A percentile compares a stretch with the other conserved stretches of the same genome.
Evolutionary conservation across 2,888 invertebrate species (phyloP).

Genomic region (Tenthredo livida): DNA sequence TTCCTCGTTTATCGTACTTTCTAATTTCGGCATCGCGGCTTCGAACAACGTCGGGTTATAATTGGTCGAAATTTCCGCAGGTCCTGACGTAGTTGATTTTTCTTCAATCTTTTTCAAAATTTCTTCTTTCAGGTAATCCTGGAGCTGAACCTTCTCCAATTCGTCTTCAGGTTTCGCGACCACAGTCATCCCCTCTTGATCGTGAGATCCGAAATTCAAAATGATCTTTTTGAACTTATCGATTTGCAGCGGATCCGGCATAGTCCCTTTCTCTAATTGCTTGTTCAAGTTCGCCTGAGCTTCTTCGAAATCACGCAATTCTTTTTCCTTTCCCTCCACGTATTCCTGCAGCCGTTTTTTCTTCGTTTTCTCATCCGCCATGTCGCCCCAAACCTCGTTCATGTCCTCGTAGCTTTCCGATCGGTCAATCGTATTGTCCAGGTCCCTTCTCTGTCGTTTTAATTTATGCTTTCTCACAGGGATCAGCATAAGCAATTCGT

Average conservation of each 20-base stretch:
- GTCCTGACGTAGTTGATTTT: background rate
- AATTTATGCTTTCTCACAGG: conserved; percentile 54
- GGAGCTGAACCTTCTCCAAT: background rate
- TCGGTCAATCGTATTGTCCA: conserved; percentile 34
- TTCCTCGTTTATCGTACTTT: conserved; percentile 63
- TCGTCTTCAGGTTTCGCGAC: background rate
- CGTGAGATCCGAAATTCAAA: conserved; percentile 18
- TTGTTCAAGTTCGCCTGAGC: conserved; percentile 31
- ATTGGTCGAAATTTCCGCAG: background rate
- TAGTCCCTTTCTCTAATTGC: conserved; percentile 15
- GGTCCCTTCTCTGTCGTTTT: conserved; percentile 16
- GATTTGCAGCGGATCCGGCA: background rate
- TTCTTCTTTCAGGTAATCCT: conserved; percentile 27
- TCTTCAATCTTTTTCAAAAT: conserved; percentile 45
- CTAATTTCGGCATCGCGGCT: conserved; percentile 64
- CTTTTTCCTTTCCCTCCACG: conserved; percentile 27
- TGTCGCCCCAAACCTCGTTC: conserved; percentile 58
- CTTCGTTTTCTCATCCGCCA: conserved; percentile 57
- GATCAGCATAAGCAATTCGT: conserved; percentile 59
- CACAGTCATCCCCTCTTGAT: background rate
- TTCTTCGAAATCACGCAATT: conserved; percentile 24
- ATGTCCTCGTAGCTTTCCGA: conserved; percentile 50
- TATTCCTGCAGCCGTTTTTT: conserved; percentile 57
- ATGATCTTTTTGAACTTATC: conserved; percentile 27
- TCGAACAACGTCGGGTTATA: conserved; percentile 62